These are phyloP conservation scores for Gordius sp. DNA, from an alignment of 2,888 invertebrate genomes.

Conservation along the genomic window DNA sequence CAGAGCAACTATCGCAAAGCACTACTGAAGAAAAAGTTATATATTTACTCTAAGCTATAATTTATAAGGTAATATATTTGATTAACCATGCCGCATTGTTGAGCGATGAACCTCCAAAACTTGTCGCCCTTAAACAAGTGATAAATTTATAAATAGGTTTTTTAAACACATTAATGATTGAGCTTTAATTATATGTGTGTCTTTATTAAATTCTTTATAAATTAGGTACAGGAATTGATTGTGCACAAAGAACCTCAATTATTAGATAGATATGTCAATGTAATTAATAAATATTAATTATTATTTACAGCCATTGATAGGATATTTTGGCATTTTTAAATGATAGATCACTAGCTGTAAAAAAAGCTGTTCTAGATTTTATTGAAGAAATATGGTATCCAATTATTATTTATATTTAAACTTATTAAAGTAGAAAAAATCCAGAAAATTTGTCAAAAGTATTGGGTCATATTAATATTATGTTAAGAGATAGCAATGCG, in stretches of 20 bases:
- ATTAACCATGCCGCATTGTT: too few relatives aligned
- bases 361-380: not conserved
- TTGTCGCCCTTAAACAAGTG: too few relatives aligned
- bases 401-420: not conserved
- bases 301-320: not conserved
- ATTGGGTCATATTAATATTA: conserved; percentile 12
- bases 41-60: too few relatives aligned
- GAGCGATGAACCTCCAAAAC: too few relatives aligned
- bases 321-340: not conserved
- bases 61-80: too few relatives aligned
- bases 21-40: too few relatives aligned
- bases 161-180: too few relatives aligned
- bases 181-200: too few relatives aligned
- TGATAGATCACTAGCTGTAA: not conserved
- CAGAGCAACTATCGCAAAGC: too few relatives aligned
- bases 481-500: not conserved
- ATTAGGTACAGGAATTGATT: not conserved
- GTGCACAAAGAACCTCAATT: not conserved
- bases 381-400: conserved; percentile 3
- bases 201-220: too few relatives aligned
- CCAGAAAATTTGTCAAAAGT: not conserved
- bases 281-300: not conserved
- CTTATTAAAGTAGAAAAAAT: not conserved
- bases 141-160: too few relatives aligned
- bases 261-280: not conserved